These are phyloP conservation scores for Micromys minutus DNA, from an alignment of 2,113 vertebrate species.

Conservation along the genomic window DNA sequence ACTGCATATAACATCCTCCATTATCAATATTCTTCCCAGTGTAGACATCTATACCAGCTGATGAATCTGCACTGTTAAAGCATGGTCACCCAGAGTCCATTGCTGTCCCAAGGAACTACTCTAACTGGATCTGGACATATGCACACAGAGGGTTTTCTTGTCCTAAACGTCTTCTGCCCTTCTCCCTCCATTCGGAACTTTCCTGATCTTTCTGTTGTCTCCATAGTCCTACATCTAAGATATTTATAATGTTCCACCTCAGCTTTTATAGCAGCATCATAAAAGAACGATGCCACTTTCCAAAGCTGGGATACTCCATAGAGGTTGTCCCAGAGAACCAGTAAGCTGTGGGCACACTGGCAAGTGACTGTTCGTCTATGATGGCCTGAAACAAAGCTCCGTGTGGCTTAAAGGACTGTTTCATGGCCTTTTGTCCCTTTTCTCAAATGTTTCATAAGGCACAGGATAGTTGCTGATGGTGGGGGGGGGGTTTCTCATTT, in stretches of 20 bases:
- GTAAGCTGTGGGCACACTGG: background rate
- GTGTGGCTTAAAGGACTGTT: background rate
- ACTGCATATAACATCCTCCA: fast-evolving
- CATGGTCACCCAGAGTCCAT: background rate
- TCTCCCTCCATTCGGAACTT: background rate
- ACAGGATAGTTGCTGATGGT: background rate
- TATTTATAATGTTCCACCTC: background rate
- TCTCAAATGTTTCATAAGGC: background rate
- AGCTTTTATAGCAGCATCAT: background rate
- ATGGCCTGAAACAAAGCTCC: background rate
- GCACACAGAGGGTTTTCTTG: background rate
- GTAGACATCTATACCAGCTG: background rate
- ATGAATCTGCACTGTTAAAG: no score
- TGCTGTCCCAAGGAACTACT: background rate
- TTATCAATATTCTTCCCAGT: no score
- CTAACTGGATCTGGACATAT: background rate
- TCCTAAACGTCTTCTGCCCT: background rate
- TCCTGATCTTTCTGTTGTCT: no score
- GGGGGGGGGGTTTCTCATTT: background rate
- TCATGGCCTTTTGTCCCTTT: background rate
- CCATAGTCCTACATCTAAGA: background rate
- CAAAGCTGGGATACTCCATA: background rate
- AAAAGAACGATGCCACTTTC: background rate
- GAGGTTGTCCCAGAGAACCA: background rate
- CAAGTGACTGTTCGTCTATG: background rate